Evolutionary conservation across 2,888 invertebrate genomes (phyloP), one percentile per base, ranked within the genome.

Genomic region (Rugalucina vietnamica): DNA sequence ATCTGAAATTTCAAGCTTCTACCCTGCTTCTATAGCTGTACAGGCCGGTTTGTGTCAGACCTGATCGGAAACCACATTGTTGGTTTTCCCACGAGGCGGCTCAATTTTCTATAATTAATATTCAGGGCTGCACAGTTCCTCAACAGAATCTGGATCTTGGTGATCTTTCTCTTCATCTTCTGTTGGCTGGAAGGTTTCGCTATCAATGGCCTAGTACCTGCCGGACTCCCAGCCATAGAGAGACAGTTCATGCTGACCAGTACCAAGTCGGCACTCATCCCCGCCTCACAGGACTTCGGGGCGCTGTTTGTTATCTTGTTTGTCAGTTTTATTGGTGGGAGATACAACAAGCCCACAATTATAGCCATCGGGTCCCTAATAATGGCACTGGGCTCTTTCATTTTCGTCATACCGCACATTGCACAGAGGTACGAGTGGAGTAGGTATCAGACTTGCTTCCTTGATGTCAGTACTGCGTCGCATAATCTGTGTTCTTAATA

Each of bases 321-420:
- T 70, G 87, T 91, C 39, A 91, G 91, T 72, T 90, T 82, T 70
- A 80, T 90, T 34, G 91, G 91, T 3, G 86, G 84, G 32, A 82
- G 88, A 12, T 85, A 86, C 73, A 87, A 90, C 86, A 91, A 91
- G 80, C 82, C 89, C 0, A 65, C 70, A 37, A 86, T 88, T 86
- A 89, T 90, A 32, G 90, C 90, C 4, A 49, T 76, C 18, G 91
- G 91, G 3, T 88, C 90, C 5, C 29, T 91, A 5, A 79, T 90
- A 69, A 91, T 91, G 90, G 88, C 86, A 2, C n/a, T 90, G 10
- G 91, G 91, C 8, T 91, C 91, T 1, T 82, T 91, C 27, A 60
- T 91, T 50, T 91, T 91, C 80, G 89, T 90, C 39, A 86, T 91
- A 14, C 91, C 91, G 12, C 91, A 91, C 43, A 49, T 91, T 27